Evolutionary conservation across 2,888 invertebrate species (phyloP), one percentile per base, ranked within the genome.

Genomic region (Cephus spinipes): DNA sequence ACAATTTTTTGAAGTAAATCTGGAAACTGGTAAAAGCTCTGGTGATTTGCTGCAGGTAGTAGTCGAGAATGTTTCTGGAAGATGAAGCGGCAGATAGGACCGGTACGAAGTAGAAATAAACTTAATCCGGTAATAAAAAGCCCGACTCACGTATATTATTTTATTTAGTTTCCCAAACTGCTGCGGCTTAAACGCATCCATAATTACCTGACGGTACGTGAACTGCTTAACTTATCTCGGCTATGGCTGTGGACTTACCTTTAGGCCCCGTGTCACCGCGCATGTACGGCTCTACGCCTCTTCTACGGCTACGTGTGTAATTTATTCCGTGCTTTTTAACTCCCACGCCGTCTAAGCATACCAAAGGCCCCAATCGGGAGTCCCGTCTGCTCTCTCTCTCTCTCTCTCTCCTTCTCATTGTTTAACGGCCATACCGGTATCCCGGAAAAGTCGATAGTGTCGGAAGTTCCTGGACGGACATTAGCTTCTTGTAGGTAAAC

Each of bases 81-180:
- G 76, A 75, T 68, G 40, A 69, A 76, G 69, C 36, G 71, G 74
- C 73, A 73, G 69, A 78, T 84, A 85, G 84, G 86, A 82, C 84
- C 83, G 79, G 84, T 81, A 83, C 86, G 83, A 35, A 71, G 77
- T 73, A 23, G 40, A 40, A 69, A 69, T 33, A 78, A 78, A 78
- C 87, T 88, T 90, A 90, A 90, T 90, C 86, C 86, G 86, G 89
- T 87, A 88, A 90, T 90, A 90, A 90, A 90, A 89, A 88, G 87
- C 83, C 84, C 87, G 87, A 83, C 87, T 89, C 90, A 90, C 90
- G 90, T 90, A 90, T 89, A 90, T 90, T 90, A 90, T 90, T 90
- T 90, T 90, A 90, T 90, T 90, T 89, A 88, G 89, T 89, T 90
- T 89, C 89, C 90, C 88, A 89, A 90, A 90, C 90, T 89, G 88